These are phyloP conservation scores for Babylonia areolata DNA, from an alignment of 1,140 invertebrate species.

Conservation along the genomic window DNA sequence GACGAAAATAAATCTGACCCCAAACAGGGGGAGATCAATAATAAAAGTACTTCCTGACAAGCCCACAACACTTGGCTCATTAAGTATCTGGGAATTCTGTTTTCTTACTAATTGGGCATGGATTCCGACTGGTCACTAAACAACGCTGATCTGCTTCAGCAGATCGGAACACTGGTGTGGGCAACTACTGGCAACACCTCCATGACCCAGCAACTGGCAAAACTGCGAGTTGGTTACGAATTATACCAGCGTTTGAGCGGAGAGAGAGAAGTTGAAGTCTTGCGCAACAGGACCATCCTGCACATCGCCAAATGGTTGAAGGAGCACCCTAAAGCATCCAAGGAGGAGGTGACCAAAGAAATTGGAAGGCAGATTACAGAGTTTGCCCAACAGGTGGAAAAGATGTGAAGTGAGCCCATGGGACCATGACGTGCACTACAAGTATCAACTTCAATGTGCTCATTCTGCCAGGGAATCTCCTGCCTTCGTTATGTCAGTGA, in stretches of 20 bases:
- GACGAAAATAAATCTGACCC: conserved; percentile 15
- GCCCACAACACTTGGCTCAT: background rate
- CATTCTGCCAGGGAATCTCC: too few species aligned
- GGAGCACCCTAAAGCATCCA: conserved; percentile 60
- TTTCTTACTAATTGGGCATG: background rate
- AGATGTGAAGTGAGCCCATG: conserved; percentile 56
- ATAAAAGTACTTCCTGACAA: conserved; percentile 4
- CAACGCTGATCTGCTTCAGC: conserved; percentile 54
- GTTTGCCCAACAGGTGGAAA: conserved; percentile 58
- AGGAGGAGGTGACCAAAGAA: conserved; percentile 60
- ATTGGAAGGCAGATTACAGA: conserved; percentile 54
- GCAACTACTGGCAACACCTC: conserved; percentile 47
- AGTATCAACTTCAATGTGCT: too few species aligned
- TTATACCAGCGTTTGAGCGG: conserved; percentile 56
- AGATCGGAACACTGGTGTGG: conserved; percentile 56
- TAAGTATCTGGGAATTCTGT: background rate
- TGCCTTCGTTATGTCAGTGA: too few species aligned
- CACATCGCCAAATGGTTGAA: conserved; percentile 60
- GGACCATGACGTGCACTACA: too few species aligned
- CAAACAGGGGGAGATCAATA: conserved; percentile 34
- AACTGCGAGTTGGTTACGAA: conserved; percentile 50
- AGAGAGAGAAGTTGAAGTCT: conserved; percentile 56
- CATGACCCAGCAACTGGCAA: conserved; percentile 49
- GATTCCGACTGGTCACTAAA: conserved; percentile 20
- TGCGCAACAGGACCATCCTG: conserved; percentile 58